Percentiles rank a stretch among this genome's conserved stretches.
Evolutionary conservation across 2,797 vertebrate species (phyloP).

Genomic region (Xyrichtys novacula): DNA sequence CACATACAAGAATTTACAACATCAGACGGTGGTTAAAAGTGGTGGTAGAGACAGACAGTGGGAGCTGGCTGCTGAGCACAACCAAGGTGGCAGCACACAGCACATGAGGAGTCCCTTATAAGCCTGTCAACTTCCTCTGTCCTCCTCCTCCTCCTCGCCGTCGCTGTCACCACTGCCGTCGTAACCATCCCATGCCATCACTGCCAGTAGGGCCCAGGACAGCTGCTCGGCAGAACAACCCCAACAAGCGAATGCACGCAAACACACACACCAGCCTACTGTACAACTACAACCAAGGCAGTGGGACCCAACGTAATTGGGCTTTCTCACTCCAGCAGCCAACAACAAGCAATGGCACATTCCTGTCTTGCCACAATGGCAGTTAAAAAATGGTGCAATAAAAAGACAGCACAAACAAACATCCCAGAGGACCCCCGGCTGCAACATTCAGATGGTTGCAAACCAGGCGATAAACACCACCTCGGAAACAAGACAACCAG

Average conservation of each 20-base stretch:
- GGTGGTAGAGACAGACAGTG: slow-evolving; percentile 69
- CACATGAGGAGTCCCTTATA: slow-evolving; percentile 72
- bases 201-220: slow-evolving; percentile 69
- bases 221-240: slow-evolving; percentile 79
- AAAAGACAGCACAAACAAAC: slow-evolving; percentile 83
- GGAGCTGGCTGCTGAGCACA: slow-evolving; percentile 63
- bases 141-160: slow-evolving; percentile 50
- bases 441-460: slow-evolving; percentile 67
- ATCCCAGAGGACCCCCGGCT: slow-evolving; percentile 70
- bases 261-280: slow-evolving; percentile 29
- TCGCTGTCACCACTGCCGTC: slow-evolving; percentile 57
- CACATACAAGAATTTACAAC: slow-evolving; percentile 74
- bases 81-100: slow-evolving; percentile 71
- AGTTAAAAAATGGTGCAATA: slow-evolving; percentile 76
- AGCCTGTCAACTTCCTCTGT: slow-evolving; percentile 65
- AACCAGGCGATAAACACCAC: slow-evolving; percentile 73
- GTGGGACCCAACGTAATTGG: slow-evolving; percentile 80
- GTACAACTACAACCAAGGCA: slow-evolving; percentile 65
- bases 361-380: slow-evolving; percentile 83
- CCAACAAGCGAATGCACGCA: slow-evolving; percentile 41
- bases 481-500: slow-evolving; percentile 61
- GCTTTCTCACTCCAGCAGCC: slow-evolving; percentile 78
- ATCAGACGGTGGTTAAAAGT: slow-evolving; percentile 78
- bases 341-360: slow-evolving; percentile 81
- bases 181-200: slow-evolving; percentile 67